These are phyloP conservation scores for Hydraecia micacea DNA, from an alignment of 2,888 invertebrate species.

Conservation along the genomic window DNA sequence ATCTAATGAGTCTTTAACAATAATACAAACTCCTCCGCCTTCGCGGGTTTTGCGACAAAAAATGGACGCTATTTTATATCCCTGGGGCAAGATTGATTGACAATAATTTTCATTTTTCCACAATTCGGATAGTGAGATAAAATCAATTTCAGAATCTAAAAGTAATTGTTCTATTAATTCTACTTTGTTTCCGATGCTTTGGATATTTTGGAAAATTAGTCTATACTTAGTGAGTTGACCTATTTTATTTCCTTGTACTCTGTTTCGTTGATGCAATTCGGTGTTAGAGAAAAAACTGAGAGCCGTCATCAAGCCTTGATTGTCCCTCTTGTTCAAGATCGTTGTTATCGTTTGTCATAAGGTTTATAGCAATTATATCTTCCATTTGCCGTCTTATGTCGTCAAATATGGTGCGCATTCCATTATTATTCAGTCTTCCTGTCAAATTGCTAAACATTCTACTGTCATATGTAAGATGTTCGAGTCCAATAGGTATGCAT, in stretches of 20 bases:
- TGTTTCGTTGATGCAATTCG: not conserved
- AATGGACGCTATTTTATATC: not conserved
- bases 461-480: conserved; percentile 5
- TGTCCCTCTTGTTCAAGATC: not conserved
- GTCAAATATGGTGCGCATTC: conserved; percentile 1
- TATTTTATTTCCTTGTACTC: not conserved
- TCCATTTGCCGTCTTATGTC: conserved; percentile 1
- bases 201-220: not conserved
- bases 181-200: conserved; percentile 2
- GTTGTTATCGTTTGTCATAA: not conserved
- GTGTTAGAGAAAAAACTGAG: not conserved
- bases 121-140: not conserved
- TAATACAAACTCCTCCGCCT: conserved; percentile 8
- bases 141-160: not conserved
- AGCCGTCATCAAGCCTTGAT: not conserved
- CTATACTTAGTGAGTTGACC: not conserved
- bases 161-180: not conserved
- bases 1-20: conserved; percentile 8
- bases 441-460: conserved; percentile 9
- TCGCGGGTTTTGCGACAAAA: conserved; percentile 8
- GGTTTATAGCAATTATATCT: conserved; percentile 7
- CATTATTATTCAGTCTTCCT: not conserved
- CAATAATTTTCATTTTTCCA: not conserved
- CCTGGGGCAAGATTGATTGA: not conserved
- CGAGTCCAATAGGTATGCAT: not conserved